phyloP scores from a whole-genome alignment of 64 coral and sea anemone genomes.

The Actinia tenebrosa region DNA sequence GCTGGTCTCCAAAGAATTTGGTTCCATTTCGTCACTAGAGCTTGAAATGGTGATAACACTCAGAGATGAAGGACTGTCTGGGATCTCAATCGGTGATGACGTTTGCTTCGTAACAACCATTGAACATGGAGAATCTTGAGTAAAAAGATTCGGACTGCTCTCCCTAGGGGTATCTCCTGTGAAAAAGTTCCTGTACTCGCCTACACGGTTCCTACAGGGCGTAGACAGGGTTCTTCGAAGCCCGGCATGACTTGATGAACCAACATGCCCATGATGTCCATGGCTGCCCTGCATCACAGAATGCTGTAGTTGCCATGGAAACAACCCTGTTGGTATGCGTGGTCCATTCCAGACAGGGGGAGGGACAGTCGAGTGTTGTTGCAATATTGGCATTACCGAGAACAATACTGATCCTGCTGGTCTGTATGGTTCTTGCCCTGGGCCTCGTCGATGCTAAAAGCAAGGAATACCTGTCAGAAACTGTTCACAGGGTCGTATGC shows the following conservation, averaged over 20 bases:
- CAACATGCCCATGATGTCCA: constrained; percentile 10
- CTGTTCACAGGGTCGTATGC: neutral
- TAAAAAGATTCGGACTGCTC: constrained; percentile 18
- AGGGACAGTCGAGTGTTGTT: constrained; percentile 68
- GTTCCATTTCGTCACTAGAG: constrained; percentile 91
- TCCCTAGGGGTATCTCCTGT: constrained; percentile 25
- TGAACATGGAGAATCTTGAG: constrained; percentile 20
- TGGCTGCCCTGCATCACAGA: neutral
- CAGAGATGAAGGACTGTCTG: constrained; percentile 84
- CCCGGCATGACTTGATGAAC: neutral
- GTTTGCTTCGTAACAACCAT: constrained; percentile 38
- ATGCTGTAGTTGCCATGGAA: constrained; percentile 76
- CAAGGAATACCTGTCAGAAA: neutral
- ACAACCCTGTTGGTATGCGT: constrained; percentile 65
- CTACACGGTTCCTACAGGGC: constrained; percentile 26
- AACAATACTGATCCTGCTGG: constrained; percentile 89
- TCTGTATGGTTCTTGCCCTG: constrained; percentile 79
- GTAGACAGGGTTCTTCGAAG: constrained; percentile 48
- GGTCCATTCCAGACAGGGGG: constrained; percentile 88
- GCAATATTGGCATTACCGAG: constrained; percentile 92
- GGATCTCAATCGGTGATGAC: constrained; percentile 91
- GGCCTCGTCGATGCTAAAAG: constrained; percentile 59
- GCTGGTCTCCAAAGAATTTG: constrained; percentile 72
- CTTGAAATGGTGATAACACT: constrained; percentile 99
- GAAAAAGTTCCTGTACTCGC: constrained; percentile 10